Percentiles rank a stretch among this genome's conserved stretches.
These are phyloP conservation scores for Chlorocebus sabaeus DNA, from an alignment of 2,113 vertebrate genomes.

Conservation along the genomic window DNA sequence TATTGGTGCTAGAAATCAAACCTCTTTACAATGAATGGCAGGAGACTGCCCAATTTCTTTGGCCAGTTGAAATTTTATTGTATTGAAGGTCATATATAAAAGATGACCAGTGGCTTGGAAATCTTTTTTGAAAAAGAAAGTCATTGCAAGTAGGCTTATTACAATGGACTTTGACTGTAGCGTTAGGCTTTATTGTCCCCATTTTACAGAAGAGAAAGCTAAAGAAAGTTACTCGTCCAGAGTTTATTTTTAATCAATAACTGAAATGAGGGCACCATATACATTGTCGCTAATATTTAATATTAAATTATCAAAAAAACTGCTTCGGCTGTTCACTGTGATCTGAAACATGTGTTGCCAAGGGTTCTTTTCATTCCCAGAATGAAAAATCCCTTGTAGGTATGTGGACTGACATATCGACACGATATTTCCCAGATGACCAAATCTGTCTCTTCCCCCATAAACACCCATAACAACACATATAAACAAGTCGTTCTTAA, in stretches of 20 bases:
- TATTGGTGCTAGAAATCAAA: neutral
- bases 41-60: neutral
- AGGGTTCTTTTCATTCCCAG: neutral
- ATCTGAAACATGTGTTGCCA: slow-evolving; percentile 55
- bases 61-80: neutral
- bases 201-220: slow-evolving; percentile 18
- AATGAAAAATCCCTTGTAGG: neutral
- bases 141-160: neutral
- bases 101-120: neutral
- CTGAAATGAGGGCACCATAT: neutral
- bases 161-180: neutral
- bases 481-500: slow-evolving; percentile 48
- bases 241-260: slow-evolving; percentile 37
- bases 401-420: neutral
- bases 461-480: slow-evolving; percentile 51
- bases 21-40: neutral
- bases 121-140: neutral
- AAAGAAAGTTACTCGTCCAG: neutral
- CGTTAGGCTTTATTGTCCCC: neutral
- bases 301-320: slow-evolving; percentile 17
- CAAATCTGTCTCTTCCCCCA: slow-evolving; percentile 52
- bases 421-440: slow-evolving; percentile 39
- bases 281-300: slow-evolving; percentile 40
- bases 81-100: neutral
- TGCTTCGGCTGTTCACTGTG: slow-evolving; percentile 36